Evolutionary conservation across 2,113 vertebrate species (phyloP).

Genomic region (Xiphias gladius): DNA sequence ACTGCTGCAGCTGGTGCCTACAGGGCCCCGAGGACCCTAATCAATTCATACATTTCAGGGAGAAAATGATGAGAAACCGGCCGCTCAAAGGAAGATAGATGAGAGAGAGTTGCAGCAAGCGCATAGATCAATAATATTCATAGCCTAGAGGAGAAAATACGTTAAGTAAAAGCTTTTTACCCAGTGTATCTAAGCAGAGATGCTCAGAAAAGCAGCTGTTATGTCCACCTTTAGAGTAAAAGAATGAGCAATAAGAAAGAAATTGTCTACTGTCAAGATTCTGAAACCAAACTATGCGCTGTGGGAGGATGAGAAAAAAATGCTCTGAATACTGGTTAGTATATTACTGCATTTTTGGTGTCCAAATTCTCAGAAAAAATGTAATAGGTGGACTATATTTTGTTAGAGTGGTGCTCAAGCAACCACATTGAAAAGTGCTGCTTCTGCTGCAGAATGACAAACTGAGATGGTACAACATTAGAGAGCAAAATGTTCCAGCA

Average conservation of each 20-base stretch:
- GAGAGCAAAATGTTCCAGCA: not conserved
- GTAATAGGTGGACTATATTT: constrained; percentile 21
- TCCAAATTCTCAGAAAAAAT: not conserved
- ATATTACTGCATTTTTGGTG: not conserved
- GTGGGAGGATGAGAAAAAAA: constrained; percentile 2
- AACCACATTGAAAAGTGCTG: not conserved
- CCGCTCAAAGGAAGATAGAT: constrained; percentile 82
- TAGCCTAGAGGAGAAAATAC: constrained; percentile 75
- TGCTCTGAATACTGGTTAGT: not conserved
- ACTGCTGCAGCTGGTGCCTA: constrained; percentile 67
- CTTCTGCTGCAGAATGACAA: constrained; percentile 24
- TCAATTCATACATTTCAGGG: constrained; percentile 82
- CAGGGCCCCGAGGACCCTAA: constrained; percentile 69
- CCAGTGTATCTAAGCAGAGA: constrained; percentile 62
- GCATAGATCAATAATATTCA: constrained; percentile 84
- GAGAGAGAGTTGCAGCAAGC: constrained; percentile 75
- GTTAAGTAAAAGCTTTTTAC: constrained; percentile 78
- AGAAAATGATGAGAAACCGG: constrained; percentile 79
- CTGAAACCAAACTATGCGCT: not conserved
- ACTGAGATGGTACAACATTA: not conserved
- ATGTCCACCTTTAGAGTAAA: constrained; percentile 42
- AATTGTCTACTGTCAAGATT: constrained; percentile 13
- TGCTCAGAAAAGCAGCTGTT: constrained; percentile 49
- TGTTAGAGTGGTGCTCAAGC: not conserved
- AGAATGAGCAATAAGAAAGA: constrained; percentile 28